Evolutionary conservation across 2,113 vertebrate genomes (phyloP).

Genomic region (Aphyosemion australe): DNA sequence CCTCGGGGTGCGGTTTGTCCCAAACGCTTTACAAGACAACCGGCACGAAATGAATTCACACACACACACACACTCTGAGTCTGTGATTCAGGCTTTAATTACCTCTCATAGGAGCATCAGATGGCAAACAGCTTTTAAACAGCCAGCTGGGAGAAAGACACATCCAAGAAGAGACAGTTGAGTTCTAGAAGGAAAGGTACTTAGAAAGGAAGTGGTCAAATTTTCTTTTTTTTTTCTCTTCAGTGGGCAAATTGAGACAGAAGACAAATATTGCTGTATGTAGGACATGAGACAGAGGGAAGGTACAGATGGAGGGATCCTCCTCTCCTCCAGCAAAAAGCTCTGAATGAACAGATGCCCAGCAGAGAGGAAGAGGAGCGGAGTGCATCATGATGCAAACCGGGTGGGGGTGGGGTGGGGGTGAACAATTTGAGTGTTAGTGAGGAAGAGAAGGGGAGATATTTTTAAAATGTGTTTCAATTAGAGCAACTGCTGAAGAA

Average conservation of each 20-base stretch:
- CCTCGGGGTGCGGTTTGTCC: constrained; percentile 15
- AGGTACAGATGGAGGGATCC: constrained; percentile 51
- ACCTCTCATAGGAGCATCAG: constrained; percentile 79
- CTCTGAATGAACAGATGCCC: constrained; percentile 56
- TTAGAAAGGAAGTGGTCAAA: not conserved
- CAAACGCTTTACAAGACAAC: constrained; percentile 32
- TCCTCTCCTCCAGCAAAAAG: constrained; percentile 50
- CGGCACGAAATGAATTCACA: constrained; percentile 61
- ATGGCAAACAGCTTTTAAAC: constrained; percentile 81
- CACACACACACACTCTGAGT: constrained; percentile 35
- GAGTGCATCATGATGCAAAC: constrained; percentile 1
- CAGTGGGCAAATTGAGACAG: constrained; percentile 13
- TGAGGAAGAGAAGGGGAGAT: not conserved
- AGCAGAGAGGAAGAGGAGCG: constrained; percentile 29
- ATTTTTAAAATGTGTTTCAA: constrained; percentile 17
- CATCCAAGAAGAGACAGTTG: constrained; percentile 15
- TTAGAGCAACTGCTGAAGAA: constrained; percentile 4
- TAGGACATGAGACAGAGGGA: constrained; percentile 39
- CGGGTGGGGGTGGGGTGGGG: constrained; percentile 5
- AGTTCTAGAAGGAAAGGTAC: constrained; percentile 7
- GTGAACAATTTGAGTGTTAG: constrained; percentile 13
- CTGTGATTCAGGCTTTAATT: constrained; percentile 75
- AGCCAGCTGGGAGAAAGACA: constrained; percentile 65
- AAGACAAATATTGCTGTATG: constrained; percentile 16
- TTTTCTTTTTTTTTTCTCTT: not conserved